Base-by-base conservation (phyloP, 2,888 invertebrate genomes). In the Galerucella calmariensis region DNA sequence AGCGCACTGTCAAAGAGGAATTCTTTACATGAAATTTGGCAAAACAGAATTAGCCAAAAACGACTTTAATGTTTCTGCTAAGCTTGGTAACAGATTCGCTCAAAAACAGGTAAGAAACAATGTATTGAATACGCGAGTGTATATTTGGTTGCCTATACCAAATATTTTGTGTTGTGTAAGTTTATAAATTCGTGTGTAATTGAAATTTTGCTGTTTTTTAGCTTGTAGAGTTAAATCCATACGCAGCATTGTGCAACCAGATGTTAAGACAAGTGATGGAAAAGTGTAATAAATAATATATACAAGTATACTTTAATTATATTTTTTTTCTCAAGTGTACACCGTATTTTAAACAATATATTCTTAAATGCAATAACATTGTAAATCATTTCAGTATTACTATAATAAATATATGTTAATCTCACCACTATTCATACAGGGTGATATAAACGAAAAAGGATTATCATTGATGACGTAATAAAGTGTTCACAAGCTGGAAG, bases 211-310 rank as follows among this genome's bases (percentile, higher is more conserved):
- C 72, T 77, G 56, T 73, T 76, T 89, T 89, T 35, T 89, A 95
- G 92, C 89, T 97, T 69, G 93, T 96, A 4, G 93, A 95, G 84
- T 86, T 97, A 85, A 98, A 98, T 88, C 97, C 98, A 0, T 98
- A 97, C 85, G 97, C 98, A 4, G 97, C 97, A 0, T 90, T 98
- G 69, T 98, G 98, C 88, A 98, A 98, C 88, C 94, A 96, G 88
- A 97, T 98, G 97, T 88, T 97, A 73, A 90, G 91, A 69, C 93
- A 96, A 88, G 94, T 95, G 61, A 92, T 95, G 88, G 88, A 90
- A 62, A 82, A 82, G 74, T 85, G 66, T 83, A 84, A 75, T 76
- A 53, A 74, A 46, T 73, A 70, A 24, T 59, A 46, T 59, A 2
- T 27, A 14, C 48, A 67, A 80, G 79, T 80, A 80, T 81, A 77